Percentiles rank a stretch among this genome's conserved stretches.
phyloP scores from a whole-genome alignment of 2,113 vertebrate species.

The Callaeas wilsoni region DNA sequence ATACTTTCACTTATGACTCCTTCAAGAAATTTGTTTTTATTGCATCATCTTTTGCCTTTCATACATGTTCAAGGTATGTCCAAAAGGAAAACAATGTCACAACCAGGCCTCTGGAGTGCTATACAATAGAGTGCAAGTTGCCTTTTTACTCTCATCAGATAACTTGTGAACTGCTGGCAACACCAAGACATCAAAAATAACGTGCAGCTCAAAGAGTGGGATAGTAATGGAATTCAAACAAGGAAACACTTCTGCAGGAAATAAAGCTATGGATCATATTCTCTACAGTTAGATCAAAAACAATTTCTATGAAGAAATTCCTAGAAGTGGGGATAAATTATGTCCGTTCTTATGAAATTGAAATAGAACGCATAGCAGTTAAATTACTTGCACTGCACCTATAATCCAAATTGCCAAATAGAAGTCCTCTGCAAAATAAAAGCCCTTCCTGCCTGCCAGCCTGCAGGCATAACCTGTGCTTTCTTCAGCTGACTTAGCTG shows the following conservation, averaged over 20 bases:
- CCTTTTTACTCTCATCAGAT: not conserved
- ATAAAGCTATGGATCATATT: not conserved
- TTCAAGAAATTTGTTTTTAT: not conserved
- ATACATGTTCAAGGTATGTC: not conserved
- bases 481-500: not conserved
- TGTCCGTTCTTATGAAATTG: rapidly evolving
- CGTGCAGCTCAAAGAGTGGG: not conserved
- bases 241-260: not conserved
- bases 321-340: not conserved
- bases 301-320: not conserved
- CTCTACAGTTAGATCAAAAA: not conserved
- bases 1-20: not conserved
- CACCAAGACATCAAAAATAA: not conserved
- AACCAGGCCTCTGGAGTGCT: not conserved
- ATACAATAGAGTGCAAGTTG: not conserved
- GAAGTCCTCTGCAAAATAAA: not conserved
- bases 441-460: not conserved
- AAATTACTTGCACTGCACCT: not conserved
- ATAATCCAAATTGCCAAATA: not conserved
- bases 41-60: not conserved
- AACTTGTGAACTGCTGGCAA: not conserved
- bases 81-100: not conserved
- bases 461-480: not conserved
- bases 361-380: not conserved
- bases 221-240: not conserved